Evolutionary conservation across 2,888 invertebrate species (phyloP), one percentile per base, ranked within the genome.

Genomic region (Tholera decimalis): DNA sequence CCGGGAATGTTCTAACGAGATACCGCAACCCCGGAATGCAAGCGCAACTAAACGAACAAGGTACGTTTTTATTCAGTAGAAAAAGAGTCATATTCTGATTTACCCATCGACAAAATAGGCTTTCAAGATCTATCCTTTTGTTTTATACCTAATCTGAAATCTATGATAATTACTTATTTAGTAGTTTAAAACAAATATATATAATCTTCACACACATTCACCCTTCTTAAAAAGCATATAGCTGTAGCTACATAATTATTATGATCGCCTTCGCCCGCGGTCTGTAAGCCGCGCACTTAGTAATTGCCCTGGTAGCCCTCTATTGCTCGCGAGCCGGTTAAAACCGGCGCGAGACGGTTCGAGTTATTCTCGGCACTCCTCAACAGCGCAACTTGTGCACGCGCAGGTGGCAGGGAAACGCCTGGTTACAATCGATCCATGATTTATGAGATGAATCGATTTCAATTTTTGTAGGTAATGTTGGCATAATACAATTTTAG

Each of bases 281-380:
- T 28, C 51, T 83, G 51, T 77, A 43, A 33, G 76, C 20, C 46
- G 72, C 28, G 47, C 51, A 59, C 49, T 74, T 69, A 59, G 59
- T 78, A 68, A 65, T 82, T 83, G 76, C 60, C 83, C 85, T 64
- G 73, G 61, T 72, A 79, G 77, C 82, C 80, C 70, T 68, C 63
- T 64, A 55, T 63, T 62, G 62, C 71, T 61, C 28, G 65, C 33
- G 56, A 69, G 54, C 73, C 60, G 57, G 68, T 55, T 43, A 50
- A 53, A 84, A 79, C 83, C 78, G 75, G 77, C 59, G 74, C 54
- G 60, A 68, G 49, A 73, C 66, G 65, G 79, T 62, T 77, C 43
- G 70, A 63, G 64, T 77, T 77, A 79, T 80, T 77, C 73, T 73
- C 9, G 69, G 66, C 78, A 66, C 56, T 65, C 63, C 63, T 56